phyloP scores from a whole-genome alignment of 2,797 vertebrate genomes.

The Atherinosoma microstoma region DNA sequence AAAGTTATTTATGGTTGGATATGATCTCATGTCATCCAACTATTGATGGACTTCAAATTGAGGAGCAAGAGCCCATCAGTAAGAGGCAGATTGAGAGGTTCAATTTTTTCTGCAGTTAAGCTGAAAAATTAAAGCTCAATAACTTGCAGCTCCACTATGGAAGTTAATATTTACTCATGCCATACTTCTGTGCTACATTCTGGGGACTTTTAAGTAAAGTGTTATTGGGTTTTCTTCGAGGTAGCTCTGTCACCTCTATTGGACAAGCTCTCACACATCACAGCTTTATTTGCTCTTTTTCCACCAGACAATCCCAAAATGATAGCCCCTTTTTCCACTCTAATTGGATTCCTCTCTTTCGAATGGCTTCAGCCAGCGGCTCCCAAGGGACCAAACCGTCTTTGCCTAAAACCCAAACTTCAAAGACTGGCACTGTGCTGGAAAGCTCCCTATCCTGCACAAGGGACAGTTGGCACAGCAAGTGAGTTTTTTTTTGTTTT shows the following conservation, averaged over 20 bases:
- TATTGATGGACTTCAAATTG: slow-evolving; percentile 4
- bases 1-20: slow-evolving; percentile 3
- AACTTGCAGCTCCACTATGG: not conserved
- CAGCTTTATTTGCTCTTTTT: slow-evolving; percentile 34
- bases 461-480: not conserved
- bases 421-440: slow-evolving; percentile 41
- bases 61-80: not conserved
- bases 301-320: slow-evolving; percentile 27
- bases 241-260: not conserved
- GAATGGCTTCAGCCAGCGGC: slow-evolving; percentile 37
- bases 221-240: not conserved
- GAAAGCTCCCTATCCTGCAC: slow-evolving; percentile 9
- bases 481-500: not conserved
- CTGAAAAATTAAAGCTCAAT: not conserved
- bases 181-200: not conserved
- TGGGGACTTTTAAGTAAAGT: not conserved
- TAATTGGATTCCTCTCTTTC: slow-evolving; percentile 67
- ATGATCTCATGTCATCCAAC: not conserved
- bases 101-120: not conserved
- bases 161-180: slow-evolving; percentile 8
- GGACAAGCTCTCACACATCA: slow-evolving; percentile 20
- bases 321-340: slow-evolving; percentile 25
- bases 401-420: slow-evolving; percentile 44
- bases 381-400: slow-evolving; percentile 36
- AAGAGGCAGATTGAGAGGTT: not conserved